A percentile compares a stretch with the other conserved stretches of the same genome.
Evolutionary conservation across 35 echinoderm and acorn worm species (phyloP).

Genomic region (Hemicentrotus pulcherrimus): DNA sequence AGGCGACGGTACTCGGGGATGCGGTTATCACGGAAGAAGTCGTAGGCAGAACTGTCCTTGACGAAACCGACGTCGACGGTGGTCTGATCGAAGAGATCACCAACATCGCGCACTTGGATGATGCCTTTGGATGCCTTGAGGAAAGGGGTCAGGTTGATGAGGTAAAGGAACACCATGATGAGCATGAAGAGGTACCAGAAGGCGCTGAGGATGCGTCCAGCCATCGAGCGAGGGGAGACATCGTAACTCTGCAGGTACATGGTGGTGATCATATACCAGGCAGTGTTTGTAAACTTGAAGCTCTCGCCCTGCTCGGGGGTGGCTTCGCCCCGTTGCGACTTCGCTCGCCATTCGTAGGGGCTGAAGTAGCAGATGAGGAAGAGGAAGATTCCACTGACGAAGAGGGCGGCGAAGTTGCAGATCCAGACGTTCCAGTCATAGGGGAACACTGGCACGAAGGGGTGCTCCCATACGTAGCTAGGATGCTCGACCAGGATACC

Average conservation of each 20-base stretch:
- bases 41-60: constrained; percentile 80
- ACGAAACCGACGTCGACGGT: constrained; percentile 88
- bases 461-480: constrained; percentile 71
- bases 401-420: constrained; percentile 67
- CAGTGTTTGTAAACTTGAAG: constrained; percentile 77
- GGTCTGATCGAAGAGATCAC: constrained; percentile 82
- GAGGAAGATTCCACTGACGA: constrained; percentile 61
- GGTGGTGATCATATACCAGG: constrained; percentile 82
- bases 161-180: constrained; percentile 91
- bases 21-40: constrained; percentile 87
- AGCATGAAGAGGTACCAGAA: constrained; percentile 94
- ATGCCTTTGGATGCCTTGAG: constrained; percentile 81
- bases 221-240: constrained; percentile 76
- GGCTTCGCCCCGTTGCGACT: constrained; percentile 63
- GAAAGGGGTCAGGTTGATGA: constrained; percentile 87
- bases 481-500: constrained; percentile 87
- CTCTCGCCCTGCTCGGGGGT: constrained; percentile 69
- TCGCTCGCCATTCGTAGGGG: constrained; percentile 66
- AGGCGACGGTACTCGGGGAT: constrained; percentile 75
- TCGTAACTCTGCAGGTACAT: constrained; percentile 92
- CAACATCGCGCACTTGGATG: constrained; percentile 67
- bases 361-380: constrained; percentile 64
- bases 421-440: constrained; percentile 82
- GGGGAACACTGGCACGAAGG: constrained; percentile 82
- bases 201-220: constrained; percentile 73